Percentiles rank a stretch among this genome's conserved stretches.
phyloP scores from a whole-genome alignment of 2,113 vertebrate genomes.

The Psettodes erumei region DNA sequence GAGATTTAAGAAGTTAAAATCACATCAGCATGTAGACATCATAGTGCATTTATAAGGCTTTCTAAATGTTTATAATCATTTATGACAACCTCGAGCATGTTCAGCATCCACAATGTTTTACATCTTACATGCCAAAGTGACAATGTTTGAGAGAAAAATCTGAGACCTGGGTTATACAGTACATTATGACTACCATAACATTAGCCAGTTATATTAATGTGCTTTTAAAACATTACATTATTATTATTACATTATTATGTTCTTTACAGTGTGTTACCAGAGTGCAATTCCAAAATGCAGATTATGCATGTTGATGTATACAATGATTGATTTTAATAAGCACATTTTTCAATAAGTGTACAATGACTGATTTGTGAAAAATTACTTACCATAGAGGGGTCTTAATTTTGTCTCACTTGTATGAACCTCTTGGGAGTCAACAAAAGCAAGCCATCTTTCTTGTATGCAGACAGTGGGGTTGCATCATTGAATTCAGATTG shows the following conservation, averaged over 20 bases:
- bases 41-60: background rate
- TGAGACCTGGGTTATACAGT: background rate
- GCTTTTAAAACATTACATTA: too few species aligned
- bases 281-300: too few species aligned
- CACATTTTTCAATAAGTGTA: background rate
- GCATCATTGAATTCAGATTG: conserved; percentile 23
- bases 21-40: background rate
- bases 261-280: too few species aligned
- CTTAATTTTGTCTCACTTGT: conserved; percentile 23
- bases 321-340: too few species aligned
- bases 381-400: background rate
- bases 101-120: background rate
- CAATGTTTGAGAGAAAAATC: background rate
- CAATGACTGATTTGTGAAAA: background rate
- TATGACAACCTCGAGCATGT: background rate
- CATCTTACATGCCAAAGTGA: too few species aligned
- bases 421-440: conserved; percentile 54
- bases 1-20: background rate
- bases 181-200: background rate
- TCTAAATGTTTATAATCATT: background rate
- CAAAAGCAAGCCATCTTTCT: conserved; percentile 21
- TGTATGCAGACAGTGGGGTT: conserved; percentile 40
- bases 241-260: too few species aligned
- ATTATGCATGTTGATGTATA: too few species aligned
- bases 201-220: too few species aligned